These are phyloP conservation scores for Phalera bucephala DNA, from an alignment of 2,888 invertebrate genomes.

Conservation along the genomic window DNA sequence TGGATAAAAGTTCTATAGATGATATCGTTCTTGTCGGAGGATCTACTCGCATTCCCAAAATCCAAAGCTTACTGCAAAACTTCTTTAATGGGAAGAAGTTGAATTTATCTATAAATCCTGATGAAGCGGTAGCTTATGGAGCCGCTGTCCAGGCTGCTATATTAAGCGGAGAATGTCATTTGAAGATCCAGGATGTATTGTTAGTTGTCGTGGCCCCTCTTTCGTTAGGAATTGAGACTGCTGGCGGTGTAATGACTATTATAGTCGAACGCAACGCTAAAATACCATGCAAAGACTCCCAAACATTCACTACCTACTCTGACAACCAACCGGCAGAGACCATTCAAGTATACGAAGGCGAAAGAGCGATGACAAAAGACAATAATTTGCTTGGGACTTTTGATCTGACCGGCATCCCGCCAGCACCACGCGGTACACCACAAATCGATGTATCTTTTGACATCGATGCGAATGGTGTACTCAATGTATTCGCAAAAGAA, in stretches of 20 bases:
- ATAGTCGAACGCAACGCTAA: conserved; percentile 88
- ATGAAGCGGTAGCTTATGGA: conserved; percentile 91
- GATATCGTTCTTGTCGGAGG: conserved; percentile 93
- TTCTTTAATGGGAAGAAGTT: conserved; percentile 89
- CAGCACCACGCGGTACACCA: conserved; percentile 86
- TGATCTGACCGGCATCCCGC: conserved; percentile 86
- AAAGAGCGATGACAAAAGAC: conserved; percentile 90
- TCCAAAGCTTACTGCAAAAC: conserved; percentile 88
- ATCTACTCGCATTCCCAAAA: conserved; percentile 90
- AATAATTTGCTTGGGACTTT: conserved; percentile 87
- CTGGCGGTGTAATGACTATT: conserved; percentile 90
- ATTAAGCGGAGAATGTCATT: conserved; percentile 87
- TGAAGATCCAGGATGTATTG: conserved; percentile 86
- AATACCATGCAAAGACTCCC: conserved; percentile 87
- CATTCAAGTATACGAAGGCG: conserved; percentile 89
- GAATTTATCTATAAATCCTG: conserved; percentile 90
- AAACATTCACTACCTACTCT: conserved; percentile 90
- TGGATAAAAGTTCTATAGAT: conserved; percentile 88
- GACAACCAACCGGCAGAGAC: conserved; percentile 91
- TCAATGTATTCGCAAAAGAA: conserved; percentile 91
- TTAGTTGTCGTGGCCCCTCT: conserved; percentile 84
- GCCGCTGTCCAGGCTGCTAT: conserved; percentile 90
- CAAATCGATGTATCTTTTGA: conserved; percentile 88
- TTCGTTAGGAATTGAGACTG: conserved; percentile 90
- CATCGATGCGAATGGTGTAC: conserved; percentile 89